Evolutionary conservation across 2,797 vertebrate species (phyloP).

Genomic region (Pelobates cultripes): DNA sequence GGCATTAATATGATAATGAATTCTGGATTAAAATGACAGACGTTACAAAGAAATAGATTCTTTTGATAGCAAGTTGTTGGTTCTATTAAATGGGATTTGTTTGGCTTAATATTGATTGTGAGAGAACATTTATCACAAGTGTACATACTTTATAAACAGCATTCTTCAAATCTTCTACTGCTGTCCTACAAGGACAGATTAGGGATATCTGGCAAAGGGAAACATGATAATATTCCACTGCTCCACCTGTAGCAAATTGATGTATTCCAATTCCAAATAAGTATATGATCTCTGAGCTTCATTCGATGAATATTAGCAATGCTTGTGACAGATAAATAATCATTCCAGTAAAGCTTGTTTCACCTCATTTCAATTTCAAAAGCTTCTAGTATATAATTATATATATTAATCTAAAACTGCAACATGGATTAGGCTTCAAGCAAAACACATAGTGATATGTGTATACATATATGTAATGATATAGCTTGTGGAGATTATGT

Average conservation of each 20-base stretch:
- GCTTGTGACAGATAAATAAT: constrained; percentile 3
- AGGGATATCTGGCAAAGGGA: constrained; percentile 31
- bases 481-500: too few species aligned
- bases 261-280: constrained; percentile 20
- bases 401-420: too few species aligned
- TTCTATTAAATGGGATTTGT: constrained; percentile 64
- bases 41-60: constrained; percentile 70
- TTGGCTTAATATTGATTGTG: constrained; percentile 57
- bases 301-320: constrained; percentile 13
- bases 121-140: constrained; percentile 60
- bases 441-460: too few species aligned
- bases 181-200: constrained; percentile 45
- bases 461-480: too few species aligned
- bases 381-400: neutral
- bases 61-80: constrained; percentile 67
- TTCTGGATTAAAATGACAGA: constrained; percentile 71
- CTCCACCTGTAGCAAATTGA: constrained; percentile 41
- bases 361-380: constrained; percentile 39
- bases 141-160: constrained; percentile 43
- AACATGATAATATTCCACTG: constrained; percentile 34
- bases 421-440: too few species aligned
- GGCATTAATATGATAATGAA: constrained; percentile 76
- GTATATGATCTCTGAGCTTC: constrained; percentile 22
- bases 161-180: constrained; percentile 20
- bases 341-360: constrained; percentile 21